These are phyloP conservation scores for Cotesia typhae DNA, from an alignment of 1,140 invertebrate genomes.

Conservation along the genomic window DNA sequence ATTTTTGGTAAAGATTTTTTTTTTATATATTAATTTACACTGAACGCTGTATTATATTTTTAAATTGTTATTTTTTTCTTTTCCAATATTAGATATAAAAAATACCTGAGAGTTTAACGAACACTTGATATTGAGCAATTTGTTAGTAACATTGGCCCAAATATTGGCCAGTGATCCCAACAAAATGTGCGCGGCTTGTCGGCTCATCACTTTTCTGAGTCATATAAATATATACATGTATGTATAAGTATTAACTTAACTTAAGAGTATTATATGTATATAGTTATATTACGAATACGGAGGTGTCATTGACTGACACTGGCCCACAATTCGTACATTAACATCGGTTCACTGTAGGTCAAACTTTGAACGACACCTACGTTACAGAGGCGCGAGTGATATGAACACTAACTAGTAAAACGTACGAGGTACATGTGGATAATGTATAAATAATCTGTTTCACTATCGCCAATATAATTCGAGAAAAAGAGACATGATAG, in stretches of 20 bases:
- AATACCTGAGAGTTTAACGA: neutral
- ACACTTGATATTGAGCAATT: constrained; percentile 23
- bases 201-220: constrained; percentile 32
- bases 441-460: no score
- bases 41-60: no score
- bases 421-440: no score
- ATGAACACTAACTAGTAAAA: no score
- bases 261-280: neutral
- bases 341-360: constrained; percentile 40
- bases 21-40: no score
- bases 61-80: no score
- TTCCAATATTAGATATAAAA: no score
- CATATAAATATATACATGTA: constrained; percentile 8
- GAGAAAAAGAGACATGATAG: no score
- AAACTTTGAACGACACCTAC: neutral
- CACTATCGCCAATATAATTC: no score
- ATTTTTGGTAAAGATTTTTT: no score
- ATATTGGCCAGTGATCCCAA: constrained; percentile 58
- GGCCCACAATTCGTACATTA: constrained; percentile 55
- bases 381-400: no score
- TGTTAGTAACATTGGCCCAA: constrained; percentile 58
- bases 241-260: neutral
- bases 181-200: constrained; percentile 5
- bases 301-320: constrained; percentile 55
- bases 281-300: constrained; percentile 12